These are phyloP conservation scores for Rhinophrynus dorsalis DNA, from an alignment of 2,797 vertebrate species.

Conservation along the genomic window DNA sequence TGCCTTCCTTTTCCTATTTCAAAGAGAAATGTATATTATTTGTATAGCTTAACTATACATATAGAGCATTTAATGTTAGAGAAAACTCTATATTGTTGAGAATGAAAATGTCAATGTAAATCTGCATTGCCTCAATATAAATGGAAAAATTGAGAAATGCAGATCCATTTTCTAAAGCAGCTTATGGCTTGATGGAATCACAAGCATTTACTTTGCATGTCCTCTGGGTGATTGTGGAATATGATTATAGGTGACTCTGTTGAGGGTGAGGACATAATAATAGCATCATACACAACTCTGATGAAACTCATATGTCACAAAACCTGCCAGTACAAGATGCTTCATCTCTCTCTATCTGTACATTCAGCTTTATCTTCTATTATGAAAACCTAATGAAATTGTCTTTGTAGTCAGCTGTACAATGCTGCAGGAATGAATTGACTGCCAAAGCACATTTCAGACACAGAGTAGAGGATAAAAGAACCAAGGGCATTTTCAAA, in stretches of 20 bases:
- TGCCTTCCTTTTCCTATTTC: no score
- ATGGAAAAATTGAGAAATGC: slow-evolving; percentile 16
- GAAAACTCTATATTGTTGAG: not conserved
- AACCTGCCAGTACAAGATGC: slow-evolving; percentile 43
- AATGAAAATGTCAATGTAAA: slow-evolving; percentile 10
- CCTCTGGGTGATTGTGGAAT: slow-evolving; percentile 35
- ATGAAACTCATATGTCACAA: slow-evolving; percentile 47
- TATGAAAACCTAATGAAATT: slow-evolving; percentile 48
- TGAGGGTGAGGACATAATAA: slow-evolving; percentile 35
- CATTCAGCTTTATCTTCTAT: slow-evolving; percentile 45
- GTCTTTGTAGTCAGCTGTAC: slow-evolving; percentile 41
- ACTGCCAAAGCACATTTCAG: slow-evolving; percentile 33
- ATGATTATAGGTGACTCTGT: slow-evolving; percentile 44
- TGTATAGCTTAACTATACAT: no score
- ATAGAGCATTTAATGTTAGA: not conserved
- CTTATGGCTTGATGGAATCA: slow-evolving; percentile 13
- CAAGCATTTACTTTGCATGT: slow-evolving; percentile 40
- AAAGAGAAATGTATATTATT: no score
- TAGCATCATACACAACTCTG: slow-evolving; percentile 34
- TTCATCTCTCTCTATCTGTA: slow-evolving; percentile 31
- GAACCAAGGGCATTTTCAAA: slow-evolving; percentile 35
- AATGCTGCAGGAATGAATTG: slow-evolving; percentile 40
- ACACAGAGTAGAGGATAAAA: slow-evolving; percentile 27
- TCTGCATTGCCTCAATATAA: slow-evolving; percentile 11
- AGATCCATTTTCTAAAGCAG: slow-evolving; percentile 13